Evolutionary conservation across 2,113 vertebrate species (phyloP).

Genomic region (Casuarius casuarius): DNA sequence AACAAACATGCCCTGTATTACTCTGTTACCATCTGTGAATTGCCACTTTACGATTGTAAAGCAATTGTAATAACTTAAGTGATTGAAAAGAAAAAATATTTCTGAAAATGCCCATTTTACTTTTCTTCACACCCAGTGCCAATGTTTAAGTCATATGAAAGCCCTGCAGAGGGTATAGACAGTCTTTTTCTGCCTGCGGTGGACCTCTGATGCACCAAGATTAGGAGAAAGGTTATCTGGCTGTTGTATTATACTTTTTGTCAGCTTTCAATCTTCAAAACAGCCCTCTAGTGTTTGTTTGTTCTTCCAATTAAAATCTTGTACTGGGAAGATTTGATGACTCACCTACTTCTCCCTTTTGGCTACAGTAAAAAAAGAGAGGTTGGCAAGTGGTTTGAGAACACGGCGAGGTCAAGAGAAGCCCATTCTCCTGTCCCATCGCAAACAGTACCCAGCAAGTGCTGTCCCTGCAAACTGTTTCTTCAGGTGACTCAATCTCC

Average conservation of each 20-base stretch:
- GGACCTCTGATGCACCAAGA: not conserved
- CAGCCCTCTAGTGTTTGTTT: not conserved
- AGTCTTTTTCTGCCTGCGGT: not conserved
- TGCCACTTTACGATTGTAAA: not conserved
- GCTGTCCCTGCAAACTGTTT: slow-evolving; percentile 16
- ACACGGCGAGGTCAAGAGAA: not conserved
- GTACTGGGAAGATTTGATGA: not conserved
- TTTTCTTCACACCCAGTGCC: not conserved
- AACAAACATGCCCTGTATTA: not conserved
- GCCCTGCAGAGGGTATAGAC: not conserved
- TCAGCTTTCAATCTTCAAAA: not conserved
- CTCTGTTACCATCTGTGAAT: not conserved
- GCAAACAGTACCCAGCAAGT: not conserved
- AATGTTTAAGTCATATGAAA: not conserved
- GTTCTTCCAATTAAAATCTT: not conserved
- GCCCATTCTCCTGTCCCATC: not conserved
- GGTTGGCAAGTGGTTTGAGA: not conserved
- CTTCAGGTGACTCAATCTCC: slow-evolving; percentile 50
- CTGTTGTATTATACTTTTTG: not conserved
- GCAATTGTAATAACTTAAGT: not conserved
- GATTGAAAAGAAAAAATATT: not conserved
- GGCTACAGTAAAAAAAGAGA: not conserved
- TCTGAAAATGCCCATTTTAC: not conserved
- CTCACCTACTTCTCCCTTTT: not conserved
- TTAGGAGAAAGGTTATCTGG: not conserved